Evolutionary conservation across 2,113 vertebrate species (phyloP).

Genomic region (Bettongia penicillata): DNA sequence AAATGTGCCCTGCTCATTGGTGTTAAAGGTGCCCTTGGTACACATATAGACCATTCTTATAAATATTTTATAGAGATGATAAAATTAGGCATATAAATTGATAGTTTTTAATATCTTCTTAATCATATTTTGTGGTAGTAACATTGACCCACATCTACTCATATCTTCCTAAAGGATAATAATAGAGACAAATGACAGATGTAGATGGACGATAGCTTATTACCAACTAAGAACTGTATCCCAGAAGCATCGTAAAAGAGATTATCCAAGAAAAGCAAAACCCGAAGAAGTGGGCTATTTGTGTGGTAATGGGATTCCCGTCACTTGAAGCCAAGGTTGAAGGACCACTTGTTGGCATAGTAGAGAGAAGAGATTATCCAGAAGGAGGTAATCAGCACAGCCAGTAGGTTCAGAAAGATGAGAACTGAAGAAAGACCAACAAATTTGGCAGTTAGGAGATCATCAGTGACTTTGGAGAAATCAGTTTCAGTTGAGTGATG

Average conservation of each 20-base stretch:
- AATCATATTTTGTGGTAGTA: not conserved
- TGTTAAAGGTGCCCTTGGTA: not conserved
- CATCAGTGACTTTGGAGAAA: not conserved
- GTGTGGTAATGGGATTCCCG: not conserved
- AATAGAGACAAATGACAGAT: not conserved
- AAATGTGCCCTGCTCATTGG: not conserved
- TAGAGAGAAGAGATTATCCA: not conserved
- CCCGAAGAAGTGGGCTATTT: not conserved
- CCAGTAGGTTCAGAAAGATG: not conserved
- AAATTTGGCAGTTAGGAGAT: not conserved
- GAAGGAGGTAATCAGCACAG: not conserved
- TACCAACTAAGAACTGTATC: not conserved
- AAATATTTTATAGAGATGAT: not conserved
- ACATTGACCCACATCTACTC: not conserved
- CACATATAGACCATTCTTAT: not conserved
- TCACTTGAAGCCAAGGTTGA: not conserved
- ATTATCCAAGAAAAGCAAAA: not conserved
- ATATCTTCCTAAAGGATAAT: not conserved
- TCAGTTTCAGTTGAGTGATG: not conserved
- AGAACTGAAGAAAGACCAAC: not conserved
- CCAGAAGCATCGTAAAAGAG: not conserved
- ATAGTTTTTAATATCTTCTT: not conserved
- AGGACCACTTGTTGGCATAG: not conserved
- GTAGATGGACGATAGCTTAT: not conserved
- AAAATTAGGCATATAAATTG: conserved; percentile 1